A percentile compares a stretch with the other conserved stretches of the same genome.
These are phyloP conservation scores for Drosophila mimica DNA, from an alignment of 2,888 invertebrate genomes.

Conservation along the genomic window DNA sequence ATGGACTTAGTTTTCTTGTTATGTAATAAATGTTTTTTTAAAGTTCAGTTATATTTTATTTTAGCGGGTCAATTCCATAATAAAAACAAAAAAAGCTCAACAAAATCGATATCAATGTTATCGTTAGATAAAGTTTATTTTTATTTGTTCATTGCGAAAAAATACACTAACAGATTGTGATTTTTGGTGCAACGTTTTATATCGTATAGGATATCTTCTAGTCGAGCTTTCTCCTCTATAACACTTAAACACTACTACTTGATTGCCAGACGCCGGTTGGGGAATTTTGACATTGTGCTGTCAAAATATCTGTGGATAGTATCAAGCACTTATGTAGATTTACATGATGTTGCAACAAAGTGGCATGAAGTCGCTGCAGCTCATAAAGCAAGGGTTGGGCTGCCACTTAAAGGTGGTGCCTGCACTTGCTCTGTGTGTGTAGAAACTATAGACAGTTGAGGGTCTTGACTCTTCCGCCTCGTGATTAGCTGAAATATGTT, in stretches of 20 bases:
- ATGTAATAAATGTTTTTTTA: background rate
- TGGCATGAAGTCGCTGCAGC: background rate
- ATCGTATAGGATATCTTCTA: background rate
- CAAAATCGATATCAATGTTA: background rate
- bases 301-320: constrained; percentile 19
- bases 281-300: constrained; percentile 20
- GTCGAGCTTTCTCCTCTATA: background rate
- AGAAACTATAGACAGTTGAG: constrained; percentile 9
- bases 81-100: background rate
- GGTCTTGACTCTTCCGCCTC: constrained; percentile 26
- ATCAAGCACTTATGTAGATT: constrained; percentile 32
- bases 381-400: constrained; percentile 1
- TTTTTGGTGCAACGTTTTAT: background rate
- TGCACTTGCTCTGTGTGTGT: constrained; percentile 8
- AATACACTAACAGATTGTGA: background rate
- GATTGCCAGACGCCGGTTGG: background rate
- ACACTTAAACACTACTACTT: background rate
- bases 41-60: background rate
- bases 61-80: background rate
- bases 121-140: background rate
- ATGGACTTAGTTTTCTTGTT: background rate
- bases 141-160: background rate
- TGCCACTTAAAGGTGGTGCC: constrained; percentile 4
- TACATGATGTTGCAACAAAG: constrained; percentile 39
- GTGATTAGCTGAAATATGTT: constrained; percentile 49